phyloP scores from a whole-genome alignment of 2,888 invertebrate species.

The Endotricha flammealis region DNA sequence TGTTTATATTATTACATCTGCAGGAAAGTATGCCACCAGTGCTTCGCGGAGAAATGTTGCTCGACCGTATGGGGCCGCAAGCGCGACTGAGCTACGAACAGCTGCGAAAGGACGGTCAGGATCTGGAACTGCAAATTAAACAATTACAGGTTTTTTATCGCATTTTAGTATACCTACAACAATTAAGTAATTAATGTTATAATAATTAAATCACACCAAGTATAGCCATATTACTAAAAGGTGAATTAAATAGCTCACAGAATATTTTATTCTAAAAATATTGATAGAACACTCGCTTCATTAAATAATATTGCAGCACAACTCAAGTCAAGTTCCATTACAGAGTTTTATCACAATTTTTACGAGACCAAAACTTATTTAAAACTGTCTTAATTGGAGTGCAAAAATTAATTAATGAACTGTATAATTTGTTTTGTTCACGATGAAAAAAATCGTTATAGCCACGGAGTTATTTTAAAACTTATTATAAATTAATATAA shows the following conservation, averaged over 20 bases:
- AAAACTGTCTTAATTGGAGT: neutral
- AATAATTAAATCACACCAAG: no score
- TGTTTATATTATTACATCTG: no score
- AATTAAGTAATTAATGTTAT: no score
- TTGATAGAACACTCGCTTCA: no score
- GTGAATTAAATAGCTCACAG: no score
- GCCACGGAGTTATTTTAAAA: no score
- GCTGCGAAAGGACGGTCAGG: slow-evolving; percentile 88
- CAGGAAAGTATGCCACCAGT: slow-evolving; percentile 85
- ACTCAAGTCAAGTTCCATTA: neutral
- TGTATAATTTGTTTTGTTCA: neutral
- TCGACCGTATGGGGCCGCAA: slow-evolving; percentile 84
- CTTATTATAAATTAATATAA: no score
- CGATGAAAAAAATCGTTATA: no score
- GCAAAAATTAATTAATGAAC: neutral
- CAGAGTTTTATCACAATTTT: neutral
- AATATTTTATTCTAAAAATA: no score
- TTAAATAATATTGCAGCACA: no score
- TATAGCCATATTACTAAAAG: no score
- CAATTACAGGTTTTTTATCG: slow-evolving; percentile 87
- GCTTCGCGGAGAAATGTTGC: slow-evolving; percentile 89
- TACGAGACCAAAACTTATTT: neutral
- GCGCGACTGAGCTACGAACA: slow-evolving; percentile 86
- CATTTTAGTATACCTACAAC: no score
- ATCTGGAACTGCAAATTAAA: slow-evolving; percentile 91